These are phyloP conservation scores for Cephus cinctus DNA, from an alignment of 1,140 invertebrate genomes.

Conservation along the genomic window DNA sequence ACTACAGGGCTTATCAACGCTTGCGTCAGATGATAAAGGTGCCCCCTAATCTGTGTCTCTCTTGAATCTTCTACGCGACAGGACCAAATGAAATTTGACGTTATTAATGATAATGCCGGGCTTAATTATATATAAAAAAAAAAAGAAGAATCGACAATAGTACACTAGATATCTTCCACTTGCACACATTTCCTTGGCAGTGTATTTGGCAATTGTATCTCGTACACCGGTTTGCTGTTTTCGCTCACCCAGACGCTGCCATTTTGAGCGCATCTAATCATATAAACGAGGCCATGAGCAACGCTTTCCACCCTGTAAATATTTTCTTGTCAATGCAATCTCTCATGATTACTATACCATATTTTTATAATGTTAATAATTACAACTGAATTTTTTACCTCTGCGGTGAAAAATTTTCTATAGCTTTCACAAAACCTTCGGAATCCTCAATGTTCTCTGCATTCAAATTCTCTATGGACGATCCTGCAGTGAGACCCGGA, in stretches of 20 bases:
- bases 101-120: too few relatives aligned
- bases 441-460: conserved; percentile 8
- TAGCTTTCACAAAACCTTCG: conserved; percentile 15
- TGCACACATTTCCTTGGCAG: conserved; percentile 37
- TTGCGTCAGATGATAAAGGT: too few relatives aligned
- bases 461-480: conserved; percentile 26
- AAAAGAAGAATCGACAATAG: too few relatives aligned
- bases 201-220: conserved; percentile 50
- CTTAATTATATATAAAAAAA: too few relatives aligned
- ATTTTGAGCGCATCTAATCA: conserved; percentile 54
- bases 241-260: conserved; percentile 58
- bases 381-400: conserved; percentile 27
- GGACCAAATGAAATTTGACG: too few relatives aligned
- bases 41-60: too few relatives aligned
- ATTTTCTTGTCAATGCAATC: too few relatives aligned
- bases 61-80: too few relatives aligned
- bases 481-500: conserved; percentile 44
- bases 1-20: too few relatives aligned
- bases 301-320: conserved; percentile 47
- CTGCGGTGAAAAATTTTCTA: conserved; percentile 23
- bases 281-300: conserved; percentile 52
- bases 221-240: conserved; percentile 54
- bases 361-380: too few relatives aligned
- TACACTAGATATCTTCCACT: too few relatives aligned
- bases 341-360: too few relatives aligned